phyloP scores from a whole-genome alignment of 2,888 invertebrate species.

The Scaptomyza reducta region DNA sequence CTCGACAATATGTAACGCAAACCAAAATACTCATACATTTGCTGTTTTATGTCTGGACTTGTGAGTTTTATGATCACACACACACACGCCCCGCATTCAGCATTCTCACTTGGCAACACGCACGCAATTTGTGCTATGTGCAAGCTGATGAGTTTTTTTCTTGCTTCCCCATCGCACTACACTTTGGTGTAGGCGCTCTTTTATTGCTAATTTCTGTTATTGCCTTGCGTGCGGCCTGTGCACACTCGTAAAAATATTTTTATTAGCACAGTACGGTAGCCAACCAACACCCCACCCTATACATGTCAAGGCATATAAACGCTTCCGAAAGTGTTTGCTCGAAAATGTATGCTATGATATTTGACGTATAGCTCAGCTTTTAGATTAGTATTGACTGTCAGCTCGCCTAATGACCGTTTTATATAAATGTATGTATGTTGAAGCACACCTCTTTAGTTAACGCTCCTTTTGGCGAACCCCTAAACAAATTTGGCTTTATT shows the following conservation, averaged over 20 bases:
- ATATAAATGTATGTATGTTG: neutral
- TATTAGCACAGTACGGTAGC: constrained; percentile 51
- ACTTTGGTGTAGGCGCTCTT: constrained; percentile 51
- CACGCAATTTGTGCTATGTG: constrained; percentile 50
- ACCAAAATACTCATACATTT: constrained; percentile 31
- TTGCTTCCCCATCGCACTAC: constrained; percentile 1
- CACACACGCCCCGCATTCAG: neutral
- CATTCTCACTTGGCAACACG: neutral
- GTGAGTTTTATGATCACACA: constrained; percentile 51
- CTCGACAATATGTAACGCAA: constrained; percentile 33
- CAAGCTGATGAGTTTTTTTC: constrained; percentile 27
- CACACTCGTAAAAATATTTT: constrained; percentile 75
- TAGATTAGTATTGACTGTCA: constrained; percentile 10
- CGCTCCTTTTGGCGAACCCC: neutral
- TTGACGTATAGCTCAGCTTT: constrained; percentile 41
- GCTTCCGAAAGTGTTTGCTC: constrained; percentile 8
- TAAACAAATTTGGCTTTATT: neutral
- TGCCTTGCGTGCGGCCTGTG: constrained; percentile 50
- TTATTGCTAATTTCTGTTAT: constrained; percentile 77
- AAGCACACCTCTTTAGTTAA: constrained; percentile 17
- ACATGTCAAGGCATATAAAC: neutral
- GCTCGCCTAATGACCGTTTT: neutral
- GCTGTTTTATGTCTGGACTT: constrained; percentile 50
- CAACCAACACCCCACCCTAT: neutral
- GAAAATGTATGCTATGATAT: constrained; percentile 49